phyloP scores from a whole-genome alignment of 2,888 invertebrate species.

The Anorthoa munda region DNA sequence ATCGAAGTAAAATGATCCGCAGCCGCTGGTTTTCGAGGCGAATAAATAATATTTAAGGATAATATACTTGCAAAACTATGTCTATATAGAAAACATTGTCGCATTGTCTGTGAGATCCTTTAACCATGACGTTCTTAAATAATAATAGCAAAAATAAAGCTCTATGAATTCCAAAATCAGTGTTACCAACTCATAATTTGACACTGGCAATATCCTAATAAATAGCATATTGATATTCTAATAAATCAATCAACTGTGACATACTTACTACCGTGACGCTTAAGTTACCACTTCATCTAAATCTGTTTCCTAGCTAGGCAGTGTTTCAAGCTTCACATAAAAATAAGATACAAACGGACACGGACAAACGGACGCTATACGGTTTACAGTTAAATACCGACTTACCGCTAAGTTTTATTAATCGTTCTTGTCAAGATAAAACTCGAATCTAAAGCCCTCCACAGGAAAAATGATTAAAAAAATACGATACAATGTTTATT shows the following conservation, averaged over 20 bases:
- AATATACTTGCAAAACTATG: too few species aligned
- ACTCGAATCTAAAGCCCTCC: background rate
- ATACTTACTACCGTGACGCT: constrained; percentile 25
- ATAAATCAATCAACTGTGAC: constrained; percentile 10
- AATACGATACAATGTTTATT: background rate
- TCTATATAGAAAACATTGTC: too few species aligned
- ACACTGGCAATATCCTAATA: background rate
- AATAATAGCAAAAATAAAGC: background rate
- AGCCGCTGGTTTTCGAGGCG: background rate
- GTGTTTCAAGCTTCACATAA: background rate
- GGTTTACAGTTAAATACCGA: background rate
- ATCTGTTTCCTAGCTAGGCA: background rate
- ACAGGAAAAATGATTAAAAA: too few species aligned
- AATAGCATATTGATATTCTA: constrained; percentile 9
- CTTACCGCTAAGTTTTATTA: background rate
- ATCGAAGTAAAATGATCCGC: background rate
- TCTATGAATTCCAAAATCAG: background rate
- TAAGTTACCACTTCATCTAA: constrained; percentile 27
- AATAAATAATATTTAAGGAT: background rate
- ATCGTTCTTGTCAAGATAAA: background rate
- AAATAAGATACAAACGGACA: background rate
- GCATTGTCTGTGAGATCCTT: too few species aligned
- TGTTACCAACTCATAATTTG: too few species aligned
- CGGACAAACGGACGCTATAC: background rate
- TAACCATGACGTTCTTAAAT: too few species aligned